Percentiles rank a stretch among this genome's conserved stretches.
These are phyloP conservation scores for Coreius guichenoti DNA, from an alignment of 2,797 vertebrate genomes.

Conservation along the genomic window DNA sequence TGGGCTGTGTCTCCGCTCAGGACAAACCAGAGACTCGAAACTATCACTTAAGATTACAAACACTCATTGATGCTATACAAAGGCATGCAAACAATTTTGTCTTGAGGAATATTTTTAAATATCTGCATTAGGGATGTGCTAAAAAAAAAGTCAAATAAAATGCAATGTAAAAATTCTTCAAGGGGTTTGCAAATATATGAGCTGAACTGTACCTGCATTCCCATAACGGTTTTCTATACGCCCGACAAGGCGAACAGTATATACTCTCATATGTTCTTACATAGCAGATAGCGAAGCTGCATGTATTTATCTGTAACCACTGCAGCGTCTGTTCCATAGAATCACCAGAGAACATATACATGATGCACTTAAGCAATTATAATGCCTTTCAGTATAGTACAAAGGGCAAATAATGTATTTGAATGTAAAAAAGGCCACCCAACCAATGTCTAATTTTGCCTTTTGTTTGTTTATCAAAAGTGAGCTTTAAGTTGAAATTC, in stretches of 20 bases:
- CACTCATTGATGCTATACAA: conserved; percentile 9
- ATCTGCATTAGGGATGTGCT: neutral
- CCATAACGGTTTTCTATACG: conserved; percentile 12
- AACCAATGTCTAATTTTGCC: conserved; percentile 74
- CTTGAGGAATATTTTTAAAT: neutral
- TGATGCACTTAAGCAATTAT: conserved; percentile 82
- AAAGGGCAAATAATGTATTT: conserved; percentile 78
- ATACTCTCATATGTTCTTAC: conserved; percentile 42
- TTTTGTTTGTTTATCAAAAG: conserved; percentile 74
- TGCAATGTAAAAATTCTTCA: neutral
- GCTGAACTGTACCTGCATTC: conserved; percentile 22
- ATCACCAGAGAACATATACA: conserved; percentile 82
- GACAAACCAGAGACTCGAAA: conserved; percentile 8
- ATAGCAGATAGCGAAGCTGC: conserved; percentile 68
- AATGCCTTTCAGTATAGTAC: conserved; percentile 76
- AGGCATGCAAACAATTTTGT: neutral
- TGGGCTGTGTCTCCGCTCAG: neutral
- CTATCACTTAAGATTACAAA: neutral
- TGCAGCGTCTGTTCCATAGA: conserved; percentile 70
- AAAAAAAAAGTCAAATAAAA: neutral
- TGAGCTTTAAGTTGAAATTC: conserved; percentile 79
- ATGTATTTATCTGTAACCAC: conserved; percentile 77
- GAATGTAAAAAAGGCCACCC: conserved; percentile 79
- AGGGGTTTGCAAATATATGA: conserved; percentile 20
- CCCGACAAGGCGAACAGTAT: conserved; percentile 23